These are phyloP conservation scores for Netelia inedita DNA, from an alignment of 2,888 invertebrate genomes.

Conservation along the genomic window DNA sequence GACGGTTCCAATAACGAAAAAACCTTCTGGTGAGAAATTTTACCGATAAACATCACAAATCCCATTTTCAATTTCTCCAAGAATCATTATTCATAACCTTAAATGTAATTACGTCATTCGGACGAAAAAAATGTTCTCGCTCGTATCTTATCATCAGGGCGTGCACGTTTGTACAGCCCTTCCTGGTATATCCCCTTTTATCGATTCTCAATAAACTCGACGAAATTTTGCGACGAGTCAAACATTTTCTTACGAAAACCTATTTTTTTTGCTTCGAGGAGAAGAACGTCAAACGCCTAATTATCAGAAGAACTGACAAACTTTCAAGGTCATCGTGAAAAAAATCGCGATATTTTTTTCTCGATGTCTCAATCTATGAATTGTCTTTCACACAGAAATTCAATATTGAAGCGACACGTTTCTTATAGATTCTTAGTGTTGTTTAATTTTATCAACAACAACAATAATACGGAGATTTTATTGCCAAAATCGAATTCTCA, in stretches of 20 bases:
- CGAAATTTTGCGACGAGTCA: neutral
- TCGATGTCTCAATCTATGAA: neutral
- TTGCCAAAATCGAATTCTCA: no score
- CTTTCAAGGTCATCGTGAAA: neutral
- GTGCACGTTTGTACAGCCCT: neutral
- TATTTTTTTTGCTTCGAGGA: neutral
- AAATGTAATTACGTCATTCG: conserved; percentile 11
- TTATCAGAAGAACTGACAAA: neutral
- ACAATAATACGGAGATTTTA: no score
- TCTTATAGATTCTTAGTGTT: no score
- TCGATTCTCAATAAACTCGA: conserved; percentile 27
- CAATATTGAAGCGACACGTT: no score
- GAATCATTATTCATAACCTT: conserved; percentile 45
- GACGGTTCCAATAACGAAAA: conserved; percentile 81
- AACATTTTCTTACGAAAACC: neutral
- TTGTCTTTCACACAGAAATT: neutral
- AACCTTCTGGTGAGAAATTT: conserved; percentile 81
- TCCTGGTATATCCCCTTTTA: neutral
- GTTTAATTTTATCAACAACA: no score
- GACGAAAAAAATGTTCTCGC: neutral
- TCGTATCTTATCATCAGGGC: conserved; percentile 39
- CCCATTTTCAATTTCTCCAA: neutral
- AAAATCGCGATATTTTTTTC: neutral
- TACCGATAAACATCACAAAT: conserved; percentile 5
- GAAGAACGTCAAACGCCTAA: neutral